These are phyloP conservation scores for Ophion slaviceki DNA, from an alignment of 2,888 invertebrate species.

Conservation along the genomic window DNA sequence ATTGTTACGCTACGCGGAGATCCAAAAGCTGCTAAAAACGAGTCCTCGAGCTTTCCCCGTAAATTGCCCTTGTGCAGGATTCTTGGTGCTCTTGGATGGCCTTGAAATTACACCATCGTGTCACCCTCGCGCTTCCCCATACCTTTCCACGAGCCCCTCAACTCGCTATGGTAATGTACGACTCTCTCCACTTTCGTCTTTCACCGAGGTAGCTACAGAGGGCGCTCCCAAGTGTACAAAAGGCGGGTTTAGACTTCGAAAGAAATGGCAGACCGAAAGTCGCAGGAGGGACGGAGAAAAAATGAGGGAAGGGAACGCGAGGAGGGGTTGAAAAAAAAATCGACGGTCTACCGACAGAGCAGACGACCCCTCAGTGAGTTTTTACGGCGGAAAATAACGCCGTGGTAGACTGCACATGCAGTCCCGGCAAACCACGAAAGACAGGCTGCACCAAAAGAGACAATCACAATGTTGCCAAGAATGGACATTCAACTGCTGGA, in stretches of 20 bases:
- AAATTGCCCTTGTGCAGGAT: conserved; percentile 46
- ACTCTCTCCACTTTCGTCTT: conserved; percentile 59
- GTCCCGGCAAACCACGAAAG: conserved; percentile 12
- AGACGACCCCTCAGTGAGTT: conserved; percentile 55
- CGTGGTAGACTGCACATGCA: conserved; percentile 34
- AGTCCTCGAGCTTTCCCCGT: conserved; percentile 47
- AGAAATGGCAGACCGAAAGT: conserved; percentile 30
- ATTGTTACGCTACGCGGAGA: conserved; percentile 4
- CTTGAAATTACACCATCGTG: conserved; percentile 74
- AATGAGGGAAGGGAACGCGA: conserved; percentile 20
- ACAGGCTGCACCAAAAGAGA: conserved; percentile 41
- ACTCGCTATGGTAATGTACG: conserved; percentile 29
- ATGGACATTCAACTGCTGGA: neutral
- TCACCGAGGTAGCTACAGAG: conserved; percentile 20
- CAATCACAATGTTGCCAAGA: neutral
- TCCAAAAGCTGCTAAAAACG: conserved; percentile 37
- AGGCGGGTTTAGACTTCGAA: conserved; percentile 42
- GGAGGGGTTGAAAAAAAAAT: conserved; percentile 46
- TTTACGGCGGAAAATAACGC: conserved; percentile 40
- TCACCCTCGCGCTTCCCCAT: conserved; percentile 56
- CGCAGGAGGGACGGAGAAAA: conserved; percentile 28
- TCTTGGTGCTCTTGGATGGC: conserved; percentile 65
- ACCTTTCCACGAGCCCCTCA: conserved; percentile 16
- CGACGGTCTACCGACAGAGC: conserved; percentile 33
- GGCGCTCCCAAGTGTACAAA: conserved; percentile 49